Base-by-base conservation (phyloP, 1,140 invertebrate species). In the Zophobas morio region DNA sequence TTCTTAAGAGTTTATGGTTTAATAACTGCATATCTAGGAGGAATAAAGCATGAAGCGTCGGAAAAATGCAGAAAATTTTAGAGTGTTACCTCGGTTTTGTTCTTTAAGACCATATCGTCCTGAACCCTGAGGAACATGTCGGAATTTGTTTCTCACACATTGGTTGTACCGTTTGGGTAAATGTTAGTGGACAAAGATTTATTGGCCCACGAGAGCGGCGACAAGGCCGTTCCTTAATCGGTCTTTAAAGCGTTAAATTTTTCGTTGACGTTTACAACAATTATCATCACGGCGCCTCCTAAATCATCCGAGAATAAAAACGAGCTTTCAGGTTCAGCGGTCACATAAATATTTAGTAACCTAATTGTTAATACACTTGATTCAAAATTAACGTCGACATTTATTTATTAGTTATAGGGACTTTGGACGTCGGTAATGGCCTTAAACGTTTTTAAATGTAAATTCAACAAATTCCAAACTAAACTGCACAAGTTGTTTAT, bases 191-290 rank as follows among this genome's bases (percentile, higher is more conserved):
- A 20, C 20, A 0, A 20, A 20, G 20, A 20, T 20, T 20, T 20
- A 20, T 20, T 20, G 20, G 20, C 20, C 20, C 20, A 20, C 20
- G 20, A 20, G 20, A 20, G 0, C 20, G 20, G 20, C 20, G 20
- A 20, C 20, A 20, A 20, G 20, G 20, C 42, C 42, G 42, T 8
- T 46, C 42, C 20, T 20, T 20, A 20, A 20, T 20, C 20, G 20
- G 42, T 46, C 8, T 46, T 3, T 46, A 46, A 46, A 46, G 42
- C 8, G 42, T 46, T 3, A 46, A 46, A 46, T 46, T 51, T 51
- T 51, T 51, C 49, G n/a, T 51, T 51, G 49, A 51, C 49, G 49
- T 46, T 46, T 46, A 46, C 49, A 51, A 51, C 49, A 51, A 51
- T 51, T 51, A 51, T 20, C 6, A 51, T 6, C 2, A 20, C 3